phyloP scores from a whole-genome alignment of 2,888 invertebrate genomes.

The Lasioglossum pauxillum region DNA sequence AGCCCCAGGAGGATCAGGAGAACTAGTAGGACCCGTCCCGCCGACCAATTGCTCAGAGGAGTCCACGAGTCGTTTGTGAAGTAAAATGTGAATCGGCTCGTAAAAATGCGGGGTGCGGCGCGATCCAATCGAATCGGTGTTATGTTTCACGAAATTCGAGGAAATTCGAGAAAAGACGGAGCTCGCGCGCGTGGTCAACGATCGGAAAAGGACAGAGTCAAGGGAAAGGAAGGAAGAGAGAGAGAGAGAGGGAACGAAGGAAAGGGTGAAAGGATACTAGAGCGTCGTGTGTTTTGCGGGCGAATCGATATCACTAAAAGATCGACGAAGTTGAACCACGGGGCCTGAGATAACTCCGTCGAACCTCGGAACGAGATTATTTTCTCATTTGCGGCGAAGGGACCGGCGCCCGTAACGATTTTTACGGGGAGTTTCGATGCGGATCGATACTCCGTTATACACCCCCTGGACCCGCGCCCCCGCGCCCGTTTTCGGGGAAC shows the following conservation, averaged over 20 bases:
- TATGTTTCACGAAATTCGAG: constrained; percentile 12
- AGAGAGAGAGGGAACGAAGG: not conserved
- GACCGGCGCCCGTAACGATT: constrained; percentile 39
- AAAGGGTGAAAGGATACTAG: constrained; percentile 9
- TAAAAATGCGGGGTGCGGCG: not conserved
- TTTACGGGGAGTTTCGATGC: constrained; percentile 38
- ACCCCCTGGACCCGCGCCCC: not conserved
- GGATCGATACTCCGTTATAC: constrained; percentile 41
- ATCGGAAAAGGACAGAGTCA: not conserved
- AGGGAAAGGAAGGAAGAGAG: too few species aligned
- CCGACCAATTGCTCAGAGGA: not conserved
- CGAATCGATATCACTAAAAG: constrained; percentile 77
- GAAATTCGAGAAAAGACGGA: not conserved
- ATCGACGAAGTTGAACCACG: constrained; percentile 72
- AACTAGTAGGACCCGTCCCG: not conserved
- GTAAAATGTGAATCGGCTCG: not conserved
- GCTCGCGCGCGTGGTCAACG: not conserved
- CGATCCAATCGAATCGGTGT: constrained; percentile 5
- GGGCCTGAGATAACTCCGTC: constrained; percentile 54
- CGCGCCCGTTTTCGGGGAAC: not conserved
- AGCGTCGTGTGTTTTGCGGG: constrained; percentile 29
- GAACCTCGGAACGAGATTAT: constrained; percentile 53
- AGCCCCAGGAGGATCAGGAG: not conserved
- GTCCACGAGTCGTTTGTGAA: not conserved
- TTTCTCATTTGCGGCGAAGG: constrained; percentile 51